These are phyloP conservation scores for Notechis scutatus DNA, from an alignment of 2,113 vertebrate species.

Conservation along the genomic window DNA sequence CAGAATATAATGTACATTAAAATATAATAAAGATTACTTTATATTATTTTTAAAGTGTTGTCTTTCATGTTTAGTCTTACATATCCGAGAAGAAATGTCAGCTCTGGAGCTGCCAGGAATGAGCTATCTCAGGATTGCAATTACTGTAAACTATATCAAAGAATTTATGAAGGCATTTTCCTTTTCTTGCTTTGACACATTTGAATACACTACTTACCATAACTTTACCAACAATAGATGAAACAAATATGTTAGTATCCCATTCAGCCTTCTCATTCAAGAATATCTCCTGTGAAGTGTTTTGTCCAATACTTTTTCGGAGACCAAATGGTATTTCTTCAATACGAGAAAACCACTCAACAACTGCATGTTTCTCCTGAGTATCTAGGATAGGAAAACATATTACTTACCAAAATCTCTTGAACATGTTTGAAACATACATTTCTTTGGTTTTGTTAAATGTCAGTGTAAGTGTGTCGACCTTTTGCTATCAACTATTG, in stretches of 20 bases:
- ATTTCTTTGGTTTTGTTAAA: neutral
- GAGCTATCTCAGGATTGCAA: neutral
- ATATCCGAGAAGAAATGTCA: neutral
- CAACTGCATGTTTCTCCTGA: constrained; percentile 75
- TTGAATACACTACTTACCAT: constrained; percentile 64
- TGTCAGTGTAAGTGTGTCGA: neutral
- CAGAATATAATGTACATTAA: neutral
- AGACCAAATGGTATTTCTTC: constrained; percentile 79
- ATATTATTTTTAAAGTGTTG: neutral
- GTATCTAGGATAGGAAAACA: constrained; percentile 57
- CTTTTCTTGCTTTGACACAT: neutral
- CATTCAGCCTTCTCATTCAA: constrained; percentile 71
- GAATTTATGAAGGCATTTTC: neutral
- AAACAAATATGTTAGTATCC: constrained; percentile 74
- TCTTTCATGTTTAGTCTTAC: neutral
- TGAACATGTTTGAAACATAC: neutral
- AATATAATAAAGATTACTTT: neutral
- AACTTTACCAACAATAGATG: constrained; percentile 79
- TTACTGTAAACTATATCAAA: neutral
- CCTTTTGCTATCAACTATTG: neutral
- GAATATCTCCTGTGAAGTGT: constrained; percentile 83
- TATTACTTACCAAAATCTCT: neutral
- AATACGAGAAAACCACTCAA: constrained; percentile 85
- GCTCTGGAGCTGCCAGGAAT: neutral
- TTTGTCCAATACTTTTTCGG: constrained; percentile 74